Base-by-base conservation (phyloP, 2,888 invertebrate genomes). In the Lasioglossum marginatum region DNA sequence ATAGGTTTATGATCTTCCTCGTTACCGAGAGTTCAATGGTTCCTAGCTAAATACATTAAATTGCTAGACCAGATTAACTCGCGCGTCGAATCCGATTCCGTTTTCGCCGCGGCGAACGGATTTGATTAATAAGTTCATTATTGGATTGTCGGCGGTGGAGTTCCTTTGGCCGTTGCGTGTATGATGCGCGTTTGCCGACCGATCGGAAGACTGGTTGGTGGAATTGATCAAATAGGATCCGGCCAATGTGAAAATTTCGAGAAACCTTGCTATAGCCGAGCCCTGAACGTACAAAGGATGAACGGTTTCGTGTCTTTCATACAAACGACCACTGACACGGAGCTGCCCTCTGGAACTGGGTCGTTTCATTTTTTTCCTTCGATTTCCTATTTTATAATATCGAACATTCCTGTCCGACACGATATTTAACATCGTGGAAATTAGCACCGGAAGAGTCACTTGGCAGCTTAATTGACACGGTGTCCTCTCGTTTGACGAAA, bases 51-150 rank as follows among this genome's bases (percentile, higher is more conserved):
- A 81, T 78, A 86, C 63, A 40, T 66, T 72, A 81, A 81, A 85
- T 75, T 85, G 63, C 74, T 27, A 66, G 43, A 57, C 74, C 76
- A 72, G 77, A 85, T 85, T 81, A 86, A 81, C 70, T 81, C 81
- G 80, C 45, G 71, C 77, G 74, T 70, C 85, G 77, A 85, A 85
- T 72, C 60, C 73, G 43, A 77, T 85, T 68, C 68, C 77, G 60
- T 23, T 85, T 77, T 66, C 34, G 10, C 52, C 77, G 80, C 60
- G 71, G 52, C 57, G 79, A 77, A 74, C 77, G 60, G 85, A 79
- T 85, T 74, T 70, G 63, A 85, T 86, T 86, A 85, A 85, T 85
- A 85, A 86, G 81, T 77, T 85, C 81, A 86, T 81, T 85, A 85
- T 74, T 45, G 70, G 48, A 63, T 70, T 74, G 71, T 45, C 77